phyloP scores from a whole-genome alignment of 2,888 invertebrate genomes.

The Conomelus anceps region DNA sequence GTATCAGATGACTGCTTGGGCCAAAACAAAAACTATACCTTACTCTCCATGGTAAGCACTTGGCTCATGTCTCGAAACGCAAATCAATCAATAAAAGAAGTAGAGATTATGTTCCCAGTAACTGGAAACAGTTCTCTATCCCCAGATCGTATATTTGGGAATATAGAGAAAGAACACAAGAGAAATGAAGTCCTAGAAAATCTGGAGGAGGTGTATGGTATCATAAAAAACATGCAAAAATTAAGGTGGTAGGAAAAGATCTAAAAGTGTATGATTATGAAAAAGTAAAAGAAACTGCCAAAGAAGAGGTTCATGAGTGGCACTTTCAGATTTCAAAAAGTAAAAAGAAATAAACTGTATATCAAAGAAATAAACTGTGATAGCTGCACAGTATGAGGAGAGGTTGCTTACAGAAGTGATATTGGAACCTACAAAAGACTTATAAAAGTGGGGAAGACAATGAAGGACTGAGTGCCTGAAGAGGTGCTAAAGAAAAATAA shows the following conservation, averaged over 20 bases:
- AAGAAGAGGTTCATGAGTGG: slow-evolving; percentile 1
- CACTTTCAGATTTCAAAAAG: slow-evolving; percentile 14
- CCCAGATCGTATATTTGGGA: slow-evolving; percentile 35
- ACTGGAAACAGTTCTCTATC: slow-evolving; percentile 36
- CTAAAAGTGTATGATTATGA: background rate
- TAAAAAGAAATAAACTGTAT: slow-evolving; percentile 15
- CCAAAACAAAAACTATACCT: slow-evolving; percentile 37
- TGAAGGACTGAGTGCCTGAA: slow-evolving; percentile 6
- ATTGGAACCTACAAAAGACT: slow-evolving; percentile 7
- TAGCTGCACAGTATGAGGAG: slow-evolving; percentile 5
- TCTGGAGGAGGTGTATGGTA: slow-evolving; percentile 24
- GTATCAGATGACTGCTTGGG: slow-evolving; percentile 25
- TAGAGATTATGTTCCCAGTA: slow-evolving; percentile 34
- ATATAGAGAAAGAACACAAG: slow-evolving; percentile 33
- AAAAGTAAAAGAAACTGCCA: background rate
- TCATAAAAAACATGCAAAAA: background rate
- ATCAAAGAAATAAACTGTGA: background rate
- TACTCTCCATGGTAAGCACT: slow-evolving; percentile 34
- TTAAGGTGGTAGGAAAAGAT: background rate
- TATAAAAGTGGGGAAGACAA: slow-evolving; percentile 14
- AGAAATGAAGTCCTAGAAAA: slow-evolving; percentile 28
- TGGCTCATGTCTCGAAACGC: slow-evolving; percentile 30
- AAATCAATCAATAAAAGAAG: slow-evolving; percentile 24
- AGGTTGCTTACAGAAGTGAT: background rate
- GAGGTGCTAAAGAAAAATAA: slow-evolving; percentile 7